Evolutionary conservation across 1,140 invertebrate species (phyloP), one percentile per base, ranked within the genome.

Genomic region (Cotesia typhae): DNA sequence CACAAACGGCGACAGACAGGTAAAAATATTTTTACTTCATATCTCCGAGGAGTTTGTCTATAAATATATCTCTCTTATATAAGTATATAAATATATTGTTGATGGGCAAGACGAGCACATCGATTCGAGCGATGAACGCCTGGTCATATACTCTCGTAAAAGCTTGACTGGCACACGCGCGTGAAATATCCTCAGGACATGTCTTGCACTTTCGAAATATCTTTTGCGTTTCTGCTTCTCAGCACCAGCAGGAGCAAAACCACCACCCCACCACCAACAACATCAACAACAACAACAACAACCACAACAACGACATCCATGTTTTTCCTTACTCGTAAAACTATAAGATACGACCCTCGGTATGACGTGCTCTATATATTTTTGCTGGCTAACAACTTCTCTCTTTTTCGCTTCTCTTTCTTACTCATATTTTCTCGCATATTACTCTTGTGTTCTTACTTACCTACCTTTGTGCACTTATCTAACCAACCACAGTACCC

Each of bases 291-390:
- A 47, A 47, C 5, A 41, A 41, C 9, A 41, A 9, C 9, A 41
- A 9, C 1, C 0, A 47, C 41, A 47, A 55, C 53, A 69, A 52
- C 51, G 61, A 69, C 71, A 64, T 66, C 64, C 28, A 28, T 28
- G 28, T 66, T 75, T 72, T 75, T 59, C 52, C 51, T 64, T 70
- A 47, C 6, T 75, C 74, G 74, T 75, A 75, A 75, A 75, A 71
- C 63, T 47, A 36, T 75, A 71, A 75, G 71, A 75, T 73, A 75
- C 68, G 71, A 70, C 64, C 66, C 67, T 10, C 64, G 12, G 55
- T 37, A 41, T 67, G 66, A 67, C 66, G 67, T 55, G 53, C 67
- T 70, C 55, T 70, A 72, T 67, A 72, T 72, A 72, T 67, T 63
- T 67, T 28, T 38, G n/a, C 63, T 63, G 57, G 20, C 63, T 38